phyloP scores from a whole-genome alignment of 2,113 vertebrate species.

The Platichthys stellatus region DNA sequence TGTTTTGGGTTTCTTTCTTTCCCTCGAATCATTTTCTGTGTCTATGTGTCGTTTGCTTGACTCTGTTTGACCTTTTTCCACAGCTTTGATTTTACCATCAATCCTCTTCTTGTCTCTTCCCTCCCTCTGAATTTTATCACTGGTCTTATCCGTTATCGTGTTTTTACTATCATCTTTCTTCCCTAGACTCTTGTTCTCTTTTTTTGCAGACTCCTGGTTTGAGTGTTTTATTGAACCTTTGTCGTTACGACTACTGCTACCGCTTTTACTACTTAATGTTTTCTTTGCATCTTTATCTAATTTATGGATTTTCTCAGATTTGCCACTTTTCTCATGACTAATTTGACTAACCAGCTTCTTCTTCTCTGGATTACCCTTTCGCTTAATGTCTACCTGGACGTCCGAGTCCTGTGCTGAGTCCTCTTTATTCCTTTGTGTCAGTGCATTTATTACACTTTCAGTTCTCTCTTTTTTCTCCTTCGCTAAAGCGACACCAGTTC shows the following conservation, averaged over 20 bases:
- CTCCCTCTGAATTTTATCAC: conserved; percentile 67
- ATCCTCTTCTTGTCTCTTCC: conserved; percentile 68
- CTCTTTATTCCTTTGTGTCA: conserved; percentile 68
- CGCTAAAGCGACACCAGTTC: conserved; percentile 13
- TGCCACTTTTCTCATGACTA: conserved; percentile 62
- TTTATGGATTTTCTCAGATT: conserved; percentile 61
- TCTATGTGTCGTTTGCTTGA: conserved; percentile 68
- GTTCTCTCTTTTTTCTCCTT: conserved; percentile 48
- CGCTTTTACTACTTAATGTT: conserved; percentile 60
- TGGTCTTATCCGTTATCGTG: conserved; percentile 61
- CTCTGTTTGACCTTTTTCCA: conserved; percentile 74
- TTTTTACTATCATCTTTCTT: conserved; percentile 70
- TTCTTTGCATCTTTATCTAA: conserved; percentile 62
- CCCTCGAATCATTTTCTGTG: conserved; percentile 45
- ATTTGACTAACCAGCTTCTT: conserved; percentile 61
- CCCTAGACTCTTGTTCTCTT: conserved; percentile 76
- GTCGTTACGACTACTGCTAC: conserved; percentile 49
- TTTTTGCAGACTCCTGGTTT: conserved; percentile 80
- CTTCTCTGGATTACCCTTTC: conserved; percentile 38
- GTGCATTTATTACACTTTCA: conserved; percentile 64
- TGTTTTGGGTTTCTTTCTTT: conserved; percentile 66
- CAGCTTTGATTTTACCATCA: conserved; percentile 67
- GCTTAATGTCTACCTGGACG: conserved; percentile 24
- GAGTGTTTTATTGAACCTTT: conserved; percentile 60
- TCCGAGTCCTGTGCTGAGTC: conserved; percentile 54